Base-by-base conservation (phyloP, 2,113 vertebrate species). In the Seriola quinqueradiata region DNA sequence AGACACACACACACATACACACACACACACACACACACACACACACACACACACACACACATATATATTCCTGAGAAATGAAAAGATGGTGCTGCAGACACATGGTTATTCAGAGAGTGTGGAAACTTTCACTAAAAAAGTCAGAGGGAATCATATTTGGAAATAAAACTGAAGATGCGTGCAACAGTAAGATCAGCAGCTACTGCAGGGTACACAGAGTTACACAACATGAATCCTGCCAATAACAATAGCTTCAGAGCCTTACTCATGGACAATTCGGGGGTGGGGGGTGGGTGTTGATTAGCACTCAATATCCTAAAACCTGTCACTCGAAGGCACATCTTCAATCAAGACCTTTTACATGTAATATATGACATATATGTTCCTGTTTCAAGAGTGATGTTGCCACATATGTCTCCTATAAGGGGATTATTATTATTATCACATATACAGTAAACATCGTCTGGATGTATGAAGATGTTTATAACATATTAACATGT, bases 61-160 rank as follows among this genome's bases (percentile, higher is more conserved):
- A 73, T 74, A 69, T 77, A 84, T 74, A 84, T 84, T 80, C 21
- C 80, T 74, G n/a, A 38, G 65, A 59, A 69, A 59, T 70, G 46
- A 34, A 77, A 77, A 28, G 3, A 19, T 52, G 34, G 25, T 77
- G 48, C 23, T 0, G 44, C 36, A 32, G 10, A 19, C 63, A 44
- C 36, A 50, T 8, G 1, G 60, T 65, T 50, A 32, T 59, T 71
- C 21, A 68, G 17, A 0, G 4, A 55, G n/a, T n/a, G 32, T 23
- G 3, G 16, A 48, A 59, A 34, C 13, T 32, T 3, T 38, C 72
- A 36, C 21, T 52, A 16, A 4, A 12, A 28, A 0, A 46, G 4
- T 23, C 12, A n/a, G 44, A 14, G 10, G 8, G 17, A 28, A 55
- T 28, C 28, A 13, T 4, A 8, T 48, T 46, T 40, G 61, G 23